Base-by-base conservation (phyloP, 2,888 invertebrate genomes). In the Apeira syringaria region DNA sequence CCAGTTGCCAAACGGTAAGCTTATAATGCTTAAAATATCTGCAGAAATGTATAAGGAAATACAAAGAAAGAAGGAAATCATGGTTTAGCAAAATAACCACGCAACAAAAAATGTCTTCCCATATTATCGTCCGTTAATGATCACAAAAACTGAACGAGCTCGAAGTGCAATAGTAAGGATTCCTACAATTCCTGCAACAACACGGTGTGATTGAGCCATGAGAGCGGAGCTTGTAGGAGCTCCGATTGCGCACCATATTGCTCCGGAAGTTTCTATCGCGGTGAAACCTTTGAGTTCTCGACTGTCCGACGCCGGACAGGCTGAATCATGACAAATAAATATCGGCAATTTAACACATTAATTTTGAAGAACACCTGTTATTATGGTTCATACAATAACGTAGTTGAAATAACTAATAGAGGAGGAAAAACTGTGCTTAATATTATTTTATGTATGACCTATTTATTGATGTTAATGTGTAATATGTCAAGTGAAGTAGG, bases 161-260 rank as follows among this genome's bases (percentile, higher is more conserved):
- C 27, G 35, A 53, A 53, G 7, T 7, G 56, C 59, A 53, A 50
- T 50, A 56, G 46, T 83, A 85, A 69, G 84, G 87, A 71, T 86
- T 86, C 87, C 63, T 43, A 48, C 60, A 64, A 78, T 78, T 80
- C 76, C 75, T 73, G 27, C 18, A n/a, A n/a, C n/a, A n/a, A 27
- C 13, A 32, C 24, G 24, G 79, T 68, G 59, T 60, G 63, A 63
- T 65, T 63, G 55, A 56, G 51, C 58, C 72, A 70, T 80, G 79
- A 77, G 83, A 85, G 74, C 46, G 59, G 68, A 61, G 68, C 73
- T 83, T 84, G 79, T 80, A 81, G 66, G 80, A 76, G 78, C 74
- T 84, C 83, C 51, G 66, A 70, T 71, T 75, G 67, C 70, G 68
- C 70, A 62, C 70, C 83, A 82, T 79, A 75, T 75, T 82, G 82